Evolutionary conservation across 2,113 vertebrate genomes (phyloP).

Genomic region (Catharus fuscescens): DNA sequence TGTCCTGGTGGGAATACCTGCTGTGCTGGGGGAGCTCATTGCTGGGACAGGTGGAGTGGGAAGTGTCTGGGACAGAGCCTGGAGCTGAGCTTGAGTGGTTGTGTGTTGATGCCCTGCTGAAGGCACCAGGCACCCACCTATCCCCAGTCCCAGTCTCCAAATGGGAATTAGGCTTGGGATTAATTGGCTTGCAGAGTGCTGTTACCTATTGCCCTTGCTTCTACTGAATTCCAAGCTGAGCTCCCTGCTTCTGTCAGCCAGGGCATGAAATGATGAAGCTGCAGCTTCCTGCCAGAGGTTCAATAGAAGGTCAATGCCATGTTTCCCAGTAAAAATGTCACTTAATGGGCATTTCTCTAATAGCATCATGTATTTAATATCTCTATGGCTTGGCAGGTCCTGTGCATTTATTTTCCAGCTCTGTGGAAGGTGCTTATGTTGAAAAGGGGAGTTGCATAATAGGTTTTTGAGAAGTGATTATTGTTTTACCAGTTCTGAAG

Average conservation of each 20-base stretch:
- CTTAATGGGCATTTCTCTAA: background rate
- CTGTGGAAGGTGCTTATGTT: background rate
- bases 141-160: background rate
- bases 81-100: accelerated
- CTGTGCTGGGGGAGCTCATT: accelerated
- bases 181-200: background rate
- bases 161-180: accelerated
- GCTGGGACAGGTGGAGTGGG: background rate
- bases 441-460: background rate
- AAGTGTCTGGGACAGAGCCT: background rate
- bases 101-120: accelerated
- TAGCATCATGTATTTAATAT: background rate
- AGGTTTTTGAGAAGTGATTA: background rate
- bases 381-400: background rate
- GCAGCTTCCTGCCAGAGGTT: background rate
- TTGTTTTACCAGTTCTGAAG: background rate
- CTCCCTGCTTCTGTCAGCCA: background rate
- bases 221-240: background rate
- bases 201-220: background rate
- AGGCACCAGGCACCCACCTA: accelerated
- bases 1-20: background rate
- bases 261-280: background rate
- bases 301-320: background rate
- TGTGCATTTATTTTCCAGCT: background rate
- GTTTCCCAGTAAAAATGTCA: background rate